phyloP scores from a whole-genome alignment of 2,797 vertebrate species.

The Malacoctenus gilli region DNA sequence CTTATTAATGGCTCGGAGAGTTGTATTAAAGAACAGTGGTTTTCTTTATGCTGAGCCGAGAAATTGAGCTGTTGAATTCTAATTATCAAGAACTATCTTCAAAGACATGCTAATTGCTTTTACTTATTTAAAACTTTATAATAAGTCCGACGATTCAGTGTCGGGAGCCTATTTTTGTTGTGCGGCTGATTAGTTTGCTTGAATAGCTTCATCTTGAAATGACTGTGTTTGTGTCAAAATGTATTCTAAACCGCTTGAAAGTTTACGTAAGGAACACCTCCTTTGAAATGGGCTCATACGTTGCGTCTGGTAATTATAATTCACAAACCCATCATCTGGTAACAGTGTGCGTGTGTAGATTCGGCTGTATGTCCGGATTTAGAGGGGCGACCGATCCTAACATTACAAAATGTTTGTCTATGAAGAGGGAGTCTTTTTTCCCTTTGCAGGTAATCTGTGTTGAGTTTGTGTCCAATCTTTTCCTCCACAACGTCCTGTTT shows the following conservation, averaged over 20 bases:
- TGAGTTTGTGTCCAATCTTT: conserved; percentile 15
- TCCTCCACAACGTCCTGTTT: conserved; percentile 13
- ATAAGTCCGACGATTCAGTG: conserved; percentile 53
- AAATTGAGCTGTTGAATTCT: conserved; percentile 44
- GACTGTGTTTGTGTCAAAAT: conserved; percentile 1
- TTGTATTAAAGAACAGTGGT: conserved; percentile 33
- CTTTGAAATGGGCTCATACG: too few species aligned
- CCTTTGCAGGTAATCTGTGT: conserved; percentile 34
- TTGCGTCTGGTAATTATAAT: too few species aligned
- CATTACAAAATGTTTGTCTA: conserved; percentile 19
- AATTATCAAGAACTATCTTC: conserved; percentile 52
- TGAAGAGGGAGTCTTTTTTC: conserved; percentile 16
- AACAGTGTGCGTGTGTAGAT: conserved; percentile 4
- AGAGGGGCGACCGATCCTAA: not conserved
- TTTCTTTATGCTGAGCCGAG: conserved; percentile 55
- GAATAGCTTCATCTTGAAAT: conserved; percentile 2
- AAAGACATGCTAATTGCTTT: conserved; percentile 71
- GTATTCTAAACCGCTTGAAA: too few species aligned
- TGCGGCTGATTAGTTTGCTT: conserved; percentile 31
- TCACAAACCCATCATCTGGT: too few species aligned
- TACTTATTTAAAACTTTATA: conserved; percentile 67
- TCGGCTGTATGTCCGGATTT: not conserved
- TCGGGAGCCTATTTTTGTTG: conserved; percentile 41
- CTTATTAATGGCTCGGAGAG: conserved; percentile 40
- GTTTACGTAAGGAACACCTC: too few species aligned